phyloP scores from a whole-genome alignment of 2,113 vertebrate species.

The human region GRCh38 chr7:14355001-14355500 shows the following conservation, averaged over 20 bases:
- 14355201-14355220: not conserved
- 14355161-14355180: too few relatives aligned
- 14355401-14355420: too few relatives aligned
- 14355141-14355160: not conserved
- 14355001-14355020: not conserved
- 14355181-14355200: not conserved
- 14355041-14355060: not conserved
- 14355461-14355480: too few relatives aligned
- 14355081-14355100: not conserved
- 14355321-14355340: too few relatives aligned
- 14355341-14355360: too few relatives aligned
- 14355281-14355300: too few relatives aligned
- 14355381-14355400: too few relatives aligned
- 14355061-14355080: not conserved
- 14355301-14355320: too few relatives aligned
- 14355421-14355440: too few relatives aligned
- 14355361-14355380: too few relatives aligned
- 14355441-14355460: too few relatives aligned
- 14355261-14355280: not conserved
- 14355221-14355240: not conserved
- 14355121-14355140: not conserved
- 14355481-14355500: too few relatives aligned
- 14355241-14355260: not conserved
- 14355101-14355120: not conserved
- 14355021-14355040: not conserved